Conservation (phyloP, 2,888 invertebrate genomes). For the Epiblema foenella region DNA sequence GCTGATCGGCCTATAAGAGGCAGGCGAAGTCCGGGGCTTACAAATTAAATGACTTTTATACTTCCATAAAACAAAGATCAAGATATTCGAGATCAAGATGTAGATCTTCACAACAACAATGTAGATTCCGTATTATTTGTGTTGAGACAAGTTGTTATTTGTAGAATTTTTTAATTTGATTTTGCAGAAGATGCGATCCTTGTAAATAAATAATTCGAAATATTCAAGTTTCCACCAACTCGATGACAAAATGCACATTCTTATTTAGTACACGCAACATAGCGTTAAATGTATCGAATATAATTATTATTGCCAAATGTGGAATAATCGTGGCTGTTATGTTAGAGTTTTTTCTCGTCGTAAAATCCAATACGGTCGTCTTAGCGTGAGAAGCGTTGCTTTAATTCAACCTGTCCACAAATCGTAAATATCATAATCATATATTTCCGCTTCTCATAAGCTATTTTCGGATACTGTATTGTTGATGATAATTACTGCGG, state of each 20-base stretch:
- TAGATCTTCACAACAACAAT: too few relatives aligned
- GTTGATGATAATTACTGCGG: background rate
- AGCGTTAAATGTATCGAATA: background rate
- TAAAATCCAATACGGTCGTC: constrained; percentile 13
- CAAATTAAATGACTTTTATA: constrained; percentile 1
- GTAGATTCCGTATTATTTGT: background rate
- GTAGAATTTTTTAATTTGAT: constrained; percentile 20
- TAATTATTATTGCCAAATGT: constrained; percentile 14
- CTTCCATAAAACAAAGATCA: constrained; percentile 3
- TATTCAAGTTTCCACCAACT: constrained; percentile 15
- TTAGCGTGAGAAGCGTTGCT: background rate
- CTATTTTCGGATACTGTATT: constrained; percentile 4
- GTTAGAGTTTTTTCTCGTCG: constrained; percentile 11
- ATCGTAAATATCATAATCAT: constrained; percentile 26
- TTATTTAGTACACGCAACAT: background rate
- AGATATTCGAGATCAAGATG: background rate
- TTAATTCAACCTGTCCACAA: constrained; percentile 16
- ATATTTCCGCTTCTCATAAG: constrained; percentile 15
- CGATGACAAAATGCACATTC: constrained; percentile 12
- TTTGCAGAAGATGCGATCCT: background rate
- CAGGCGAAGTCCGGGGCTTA: too few relatives aligned
- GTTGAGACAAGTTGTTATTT: constrained; percentile 3
- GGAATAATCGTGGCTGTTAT: constrained; percentile 3
- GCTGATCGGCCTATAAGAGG: too few relatives aligned
- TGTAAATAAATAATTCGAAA: constrained; percentile 8